Percentiles rank a stretch among this genome's conserved stretches.
These are phyloP conservation scores for Heliothis subflexa DNA, from an alignment of 1,140 invertebrate species.

Conservation along the genomic window DNA sequence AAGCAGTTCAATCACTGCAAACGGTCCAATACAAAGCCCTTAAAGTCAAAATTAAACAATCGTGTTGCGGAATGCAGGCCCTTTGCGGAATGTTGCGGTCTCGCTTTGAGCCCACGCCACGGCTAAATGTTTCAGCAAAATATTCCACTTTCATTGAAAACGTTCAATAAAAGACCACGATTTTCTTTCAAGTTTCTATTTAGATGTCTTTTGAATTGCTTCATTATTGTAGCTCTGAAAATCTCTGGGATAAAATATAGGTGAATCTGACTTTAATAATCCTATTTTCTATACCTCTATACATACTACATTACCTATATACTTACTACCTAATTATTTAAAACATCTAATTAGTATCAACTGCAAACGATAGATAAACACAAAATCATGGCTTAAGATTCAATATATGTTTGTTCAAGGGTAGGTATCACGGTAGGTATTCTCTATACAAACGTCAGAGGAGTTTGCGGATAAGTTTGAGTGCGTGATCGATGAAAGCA, in stretches of 20 bases:
- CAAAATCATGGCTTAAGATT: too few species aligned
- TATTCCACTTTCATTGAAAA: constrained; percentile 29
- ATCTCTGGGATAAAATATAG: too few species aligned
- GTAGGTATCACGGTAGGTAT: too few species aligned
- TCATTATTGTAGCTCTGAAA: background rate
- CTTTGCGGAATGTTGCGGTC: constrained; percentile 55
- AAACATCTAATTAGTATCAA: too few species aligned
- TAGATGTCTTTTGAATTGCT: background rate
- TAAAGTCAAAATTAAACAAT: constrained; percentile 43
- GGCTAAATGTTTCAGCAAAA: constrained; percentile 50
- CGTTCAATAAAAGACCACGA: background rate
- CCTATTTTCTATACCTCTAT: too few species aligned
- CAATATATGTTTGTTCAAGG: too few species aligned
- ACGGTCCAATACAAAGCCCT: background rate
- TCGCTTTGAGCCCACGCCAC: constrained; percentile 49
- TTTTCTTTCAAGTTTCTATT: background rate
- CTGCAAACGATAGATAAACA: too few species aligned
- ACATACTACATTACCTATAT: too few species aligned
- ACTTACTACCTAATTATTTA: too few species aligned
- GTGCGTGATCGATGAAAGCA: too few species aligned
- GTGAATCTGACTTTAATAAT: too few species aligned
- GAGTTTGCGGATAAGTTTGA: too few species aligned
- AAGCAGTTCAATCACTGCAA: constrained; percentile 9
- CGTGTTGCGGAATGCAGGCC: constrained; percentile 38
- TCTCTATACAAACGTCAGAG: background rate